These are phyloP conservation scores for Heteromurus nitidus DNA, from an alignment of 2,888 invertebrate genomes.

Conservation along the genomic window DNA sequence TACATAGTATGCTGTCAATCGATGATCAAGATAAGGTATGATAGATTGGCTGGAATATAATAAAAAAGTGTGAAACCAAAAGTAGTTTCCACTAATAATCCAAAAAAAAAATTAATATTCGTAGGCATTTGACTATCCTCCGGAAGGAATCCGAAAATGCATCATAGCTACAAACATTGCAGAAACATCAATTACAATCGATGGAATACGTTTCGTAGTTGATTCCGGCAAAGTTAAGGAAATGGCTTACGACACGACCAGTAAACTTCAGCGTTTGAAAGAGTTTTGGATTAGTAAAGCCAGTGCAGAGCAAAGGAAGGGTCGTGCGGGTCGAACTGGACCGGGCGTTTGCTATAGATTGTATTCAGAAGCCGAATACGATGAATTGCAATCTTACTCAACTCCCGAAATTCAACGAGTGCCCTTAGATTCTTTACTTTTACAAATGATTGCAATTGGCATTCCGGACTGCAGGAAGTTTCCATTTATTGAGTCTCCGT, in stretches of 20 bases:
- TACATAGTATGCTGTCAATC: constrained; percentile 94
- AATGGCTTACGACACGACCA: constrained; percentile 86
- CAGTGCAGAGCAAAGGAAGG: constrained; percentile 94
- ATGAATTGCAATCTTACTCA: constrained; percentile 82
- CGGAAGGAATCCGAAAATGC: constrained; percentile 78
- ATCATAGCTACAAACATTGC: constrained; percentile 80
- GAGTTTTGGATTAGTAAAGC: constrained; percentile 91
- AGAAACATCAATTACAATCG: constrained; percentile 80
- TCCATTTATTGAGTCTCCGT: constrained; percentile 96
- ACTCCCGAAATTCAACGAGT: constrained; percentile 95
- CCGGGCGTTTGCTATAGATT: constrained; percentile 91
- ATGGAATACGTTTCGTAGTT: constrained; percentile 90
- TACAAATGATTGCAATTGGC: constrained; percentile 96
- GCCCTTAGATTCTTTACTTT: constrained; percentile 91
- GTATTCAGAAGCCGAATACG: constrained; percentile 87
- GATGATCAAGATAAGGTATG: constrained; percentile 95
- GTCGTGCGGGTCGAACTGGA: constrained; percentile 91
- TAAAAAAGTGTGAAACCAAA: neutral
- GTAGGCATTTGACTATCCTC: constrained; percentile 78
- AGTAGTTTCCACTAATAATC: neutral
- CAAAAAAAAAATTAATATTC: neutral
- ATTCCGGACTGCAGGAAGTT: constrained; percentile 92
- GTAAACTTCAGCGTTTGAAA: constrained; percentile 88
- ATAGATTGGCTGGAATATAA: too few relatives aligned
- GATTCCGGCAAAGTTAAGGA: constrained; percentile 95